Percentiles rank a stretch among this genome's conserved stretches.
Evolutionary conservation across 2,888 invertebrate species (phyloP).

Genomic region (Timema cristinae): DNA sequence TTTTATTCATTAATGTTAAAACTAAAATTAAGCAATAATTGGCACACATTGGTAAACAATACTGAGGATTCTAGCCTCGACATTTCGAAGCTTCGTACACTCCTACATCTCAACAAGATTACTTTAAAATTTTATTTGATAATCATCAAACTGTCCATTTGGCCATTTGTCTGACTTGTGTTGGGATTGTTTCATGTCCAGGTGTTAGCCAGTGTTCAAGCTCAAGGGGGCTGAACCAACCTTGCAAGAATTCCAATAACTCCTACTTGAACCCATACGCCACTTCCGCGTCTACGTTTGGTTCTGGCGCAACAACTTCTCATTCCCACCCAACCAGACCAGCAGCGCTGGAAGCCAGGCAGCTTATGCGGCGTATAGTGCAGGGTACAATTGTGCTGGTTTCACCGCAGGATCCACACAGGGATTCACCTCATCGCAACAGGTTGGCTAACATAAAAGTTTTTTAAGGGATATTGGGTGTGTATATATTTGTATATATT

Average conservation of each 20-base stretch:
- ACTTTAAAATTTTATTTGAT: too few species aligned
- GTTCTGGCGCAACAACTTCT: conserved; percentile 44
- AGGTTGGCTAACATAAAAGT: conserved; percentile 44
- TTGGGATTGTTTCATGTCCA: too few species aligned
- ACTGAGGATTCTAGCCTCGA: too few species aligned
- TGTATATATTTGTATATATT: too few species aligned
- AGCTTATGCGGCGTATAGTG: conserved; percentile 50
- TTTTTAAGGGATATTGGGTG: too few species aligned
- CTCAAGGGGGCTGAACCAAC: conserved; percentile 43
- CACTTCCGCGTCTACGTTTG: conserved; percentile 40
- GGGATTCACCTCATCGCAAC: conserved; percentile 43
- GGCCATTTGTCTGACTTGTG: too few species aligned
- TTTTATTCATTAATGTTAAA: too few species aligned
- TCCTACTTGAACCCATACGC: conserved; percentile 49
- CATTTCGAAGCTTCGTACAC: too few species aligned
- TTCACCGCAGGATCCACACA: conserved; percentile 26
- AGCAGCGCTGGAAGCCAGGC: conserved; percentile 44
- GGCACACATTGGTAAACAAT: too few species aligned
- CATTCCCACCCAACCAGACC: conserved; percentile 40
- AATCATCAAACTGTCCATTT: too few species aligned
- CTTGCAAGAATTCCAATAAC: conserved; percentile 40
- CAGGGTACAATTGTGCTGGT: conserved; percentile 46
- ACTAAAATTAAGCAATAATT: too few species aligned
- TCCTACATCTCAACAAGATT: too few species aligned
- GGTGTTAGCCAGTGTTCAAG: conserved; percentile 17